Base-by-base conservation (phyloP, 2,888 invertebrate genomes). In the Notodonta ziczac region DNA sequence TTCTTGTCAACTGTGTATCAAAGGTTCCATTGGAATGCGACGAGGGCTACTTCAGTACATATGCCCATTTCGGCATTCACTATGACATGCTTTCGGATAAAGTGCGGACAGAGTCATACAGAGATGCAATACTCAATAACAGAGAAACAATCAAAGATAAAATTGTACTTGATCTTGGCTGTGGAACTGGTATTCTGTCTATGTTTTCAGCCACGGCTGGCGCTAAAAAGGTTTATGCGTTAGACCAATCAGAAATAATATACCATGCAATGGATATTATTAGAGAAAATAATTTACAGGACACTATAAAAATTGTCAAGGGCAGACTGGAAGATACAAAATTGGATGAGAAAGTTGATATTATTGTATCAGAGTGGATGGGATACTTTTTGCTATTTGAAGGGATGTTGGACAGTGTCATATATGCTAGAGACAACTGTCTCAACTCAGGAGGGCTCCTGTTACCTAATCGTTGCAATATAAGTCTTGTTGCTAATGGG, bases 311-410 rank as follows among this genome's bases (percentile, higher is more conserved):
- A 66, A 94, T 98, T 60, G 93, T 98, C 0, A 98, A 97, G 90
- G 98, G 98, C 0, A 95, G 97, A 75, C 89, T 99, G 35, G 99
- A 99, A 87, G 97, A 98, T 73, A 96, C 97, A 5, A 92, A 94
- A 59, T 86, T 98, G 56, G 97, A 97, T 0, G 95, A 96, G 60
- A 96, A 97, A 87, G 97, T 97, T 48, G 99, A 99, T 86, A 95
- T 98, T 6, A 98, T 99, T 72, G 96, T 99, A 4, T 99, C 99
- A 0, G 99, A 99, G 87, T 99, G 99, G 98, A 99, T 99, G 99
- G 99, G 99, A 0, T 99, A 99, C 86, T 99, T 99, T 85, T 93
- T 99, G 51, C 90, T 99, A 2, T 99, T 98, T 87, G 99, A 99
- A 93, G 98, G 98, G 54, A 99, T 99, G 99, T 86, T 99, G 63